phyloP scores from a whole-genome alignment of 1,140 invertebrate species.

The Akabosia matsudoensis region DNA sequence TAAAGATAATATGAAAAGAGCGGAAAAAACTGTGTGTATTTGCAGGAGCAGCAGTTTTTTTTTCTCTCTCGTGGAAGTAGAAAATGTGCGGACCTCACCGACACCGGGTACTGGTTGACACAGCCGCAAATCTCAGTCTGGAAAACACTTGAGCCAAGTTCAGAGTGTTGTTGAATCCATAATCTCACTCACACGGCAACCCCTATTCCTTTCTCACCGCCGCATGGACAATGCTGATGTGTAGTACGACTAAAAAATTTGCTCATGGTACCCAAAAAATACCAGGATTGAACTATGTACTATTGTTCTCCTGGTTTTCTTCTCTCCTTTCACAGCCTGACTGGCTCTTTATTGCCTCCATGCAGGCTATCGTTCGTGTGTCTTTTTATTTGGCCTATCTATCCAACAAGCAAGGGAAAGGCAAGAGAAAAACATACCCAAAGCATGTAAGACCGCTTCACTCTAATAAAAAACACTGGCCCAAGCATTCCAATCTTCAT shows the following conservation, averaged over 20 bases:
- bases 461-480: not conserved
- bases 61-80: slow-evolving; percentile 9
- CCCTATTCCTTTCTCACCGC: slow-evolving; percentile 2
- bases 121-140: slow-evolving; percentile 24
- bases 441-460: not conserved
- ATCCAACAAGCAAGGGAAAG: not conserved
- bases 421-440: not conserved
- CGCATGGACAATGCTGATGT: not conserved
- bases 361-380: not conserved
- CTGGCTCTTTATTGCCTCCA: slow-evolving; percentile 10
- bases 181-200: slow-evolving; percentile 14
- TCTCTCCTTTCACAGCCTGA: not conserved
- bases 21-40: not conserved
- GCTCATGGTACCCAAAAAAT: no score
- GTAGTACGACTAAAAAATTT: no score
- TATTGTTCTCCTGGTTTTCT: not conserved
- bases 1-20: not conserved
- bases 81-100: slow-evolving; percentile 14
- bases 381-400: not conserved
- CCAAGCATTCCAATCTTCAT: slow-evolving; percentile 7
- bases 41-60: not conserved
- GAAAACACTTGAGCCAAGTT: slow-evolving; percentile 16
- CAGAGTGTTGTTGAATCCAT: slow-evolving; percentile 23
- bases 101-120: slow-evolving; percentile 22
- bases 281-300: no score